phyloP scores from a whole-genome alignment of 2,888 invertebrate genomes.

The Trachelus tabidus region DNA sequence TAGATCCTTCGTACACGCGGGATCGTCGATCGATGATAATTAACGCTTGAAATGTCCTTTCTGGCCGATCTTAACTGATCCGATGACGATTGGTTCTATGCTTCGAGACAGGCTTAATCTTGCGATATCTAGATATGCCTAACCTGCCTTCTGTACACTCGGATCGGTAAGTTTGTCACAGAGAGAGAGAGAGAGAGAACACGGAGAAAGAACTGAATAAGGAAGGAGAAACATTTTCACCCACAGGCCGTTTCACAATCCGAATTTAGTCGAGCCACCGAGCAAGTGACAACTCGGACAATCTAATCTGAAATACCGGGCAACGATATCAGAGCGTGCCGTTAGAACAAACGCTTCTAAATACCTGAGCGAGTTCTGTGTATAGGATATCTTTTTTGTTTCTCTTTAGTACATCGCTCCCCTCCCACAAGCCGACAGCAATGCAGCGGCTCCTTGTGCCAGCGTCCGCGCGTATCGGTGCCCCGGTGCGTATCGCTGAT shows the following conservation, averaged over 20 bases:
- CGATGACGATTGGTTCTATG: not conserved
- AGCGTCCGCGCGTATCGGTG: not conserved
- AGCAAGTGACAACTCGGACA: constrained; percentile 7
- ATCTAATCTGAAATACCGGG: not conserved
- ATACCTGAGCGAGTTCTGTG: not conserved
- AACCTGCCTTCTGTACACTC: not conserved
- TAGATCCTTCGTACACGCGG: constrained; percentile 18
- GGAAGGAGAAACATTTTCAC: not conserved
- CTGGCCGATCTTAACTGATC: constrained; percentile 23
- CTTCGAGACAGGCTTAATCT: not conserved
- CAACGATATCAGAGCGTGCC: not conserved
- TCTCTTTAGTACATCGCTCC: not conserved
- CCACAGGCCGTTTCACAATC: constrained; percentile 4
- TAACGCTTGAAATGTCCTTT: constrained; percentile 54
- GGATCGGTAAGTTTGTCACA: not conserved
- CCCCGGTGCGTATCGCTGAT: constrained; percentile 17
- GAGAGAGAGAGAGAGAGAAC: not conserved
- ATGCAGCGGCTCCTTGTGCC: not conserved
- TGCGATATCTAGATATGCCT: too few species aligned
- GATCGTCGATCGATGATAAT: constrained; percentile 49
- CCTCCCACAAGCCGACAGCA: not conserved
- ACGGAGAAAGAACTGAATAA: not conserved
- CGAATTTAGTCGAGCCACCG: not conserved
- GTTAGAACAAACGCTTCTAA: constrained; percentile 4
- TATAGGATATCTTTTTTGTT: not conserved